Base-by-base conservation (phyloP, 2,113 vertebrate genomes). In the Thermophis baileyi region DNA sequence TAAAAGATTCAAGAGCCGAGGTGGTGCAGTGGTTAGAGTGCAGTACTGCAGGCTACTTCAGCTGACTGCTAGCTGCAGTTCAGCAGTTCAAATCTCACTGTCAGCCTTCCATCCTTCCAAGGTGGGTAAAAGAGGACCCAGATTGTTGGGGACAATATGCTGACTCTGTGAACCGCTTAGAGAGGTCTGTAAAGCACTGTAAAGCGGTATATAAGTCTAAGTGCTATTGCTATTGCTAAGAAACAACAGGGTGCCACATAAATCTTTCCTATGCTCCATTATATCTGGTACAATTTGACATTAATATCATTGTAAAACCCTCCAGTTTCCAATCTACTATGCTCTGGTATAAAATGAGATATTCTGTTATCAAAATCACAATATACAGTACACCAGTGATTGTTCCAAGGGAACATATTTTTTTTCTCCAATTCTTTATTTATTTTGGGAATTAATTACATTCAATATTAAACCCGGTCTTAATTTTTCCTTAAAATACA, bases 341-440 rank as follows among this genome's bases (percentile, higher is more conserved):
- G 18, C 55, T 89, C 87, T 86, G 94, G 55, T 92, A 69, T 0
- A 24, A 94, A 94, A 91, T 18, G 35, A 90, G 11, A 3, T 81
- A 88, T 95, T 97, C 95, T 96, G 90, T 96, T 94, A 90, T 90
- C 27, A 90, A 91, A 88, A 94, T 93, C 91, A 93, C 94, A 88
- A 90, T 74, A 9, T 0, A 55, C 89, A 91, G 94, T 97, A 95
- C 94, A 88, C 44, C 89, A 3, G 0, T 10, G 51, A 93, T 94
- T 96, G 92, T 96, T 90, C 24, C 89, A n/a, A 91, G 4, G 16
- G 35, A 81, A 81, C 16, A 49, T 12, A 11, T 11, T 11, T 7
- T 57, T 55, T 46, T 51, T 16, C 1, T 30, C 44, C 44, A 57
- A 49, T 55, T 47, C 30, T 81, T 6, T 22, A 50, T 89, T 5